Conservation (phyloP, 2,888 invertebrate species). For the Oscheius myriophilus region DNA sequence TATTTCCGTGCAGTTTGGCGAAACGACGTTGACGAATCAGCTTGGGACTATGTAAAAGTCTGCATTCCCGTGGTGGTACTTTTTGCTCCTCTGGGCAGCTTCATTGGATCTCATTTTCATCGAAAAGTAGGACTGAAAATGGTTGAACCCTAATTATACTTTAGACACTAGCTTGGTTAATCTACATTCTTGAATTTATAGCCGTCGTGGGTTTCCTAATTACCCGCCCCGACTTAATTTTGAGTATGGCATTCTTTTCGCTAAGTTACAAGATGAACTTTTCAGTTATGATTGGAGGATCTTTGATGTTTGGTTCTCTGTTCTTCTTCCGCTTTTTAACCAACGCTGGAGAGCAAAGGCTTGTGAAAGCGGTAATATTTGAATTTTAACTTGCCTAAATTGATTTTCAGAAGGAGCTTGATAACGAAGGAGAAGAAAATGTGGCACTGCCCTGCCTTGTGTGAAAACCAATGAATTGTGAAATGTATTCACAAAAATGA, state of each 20-base stretch:
- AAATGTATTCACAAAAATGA: too few species aligned
- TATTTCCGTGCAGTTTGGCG: constrained; percentile 19
- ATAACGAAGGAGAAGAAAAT: not conserved
- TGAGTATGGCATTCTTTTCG: not conserved
- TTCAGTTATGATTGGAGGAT: constrained; percentile 17
- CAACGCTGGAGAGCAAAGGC: constrained; percentile 1
- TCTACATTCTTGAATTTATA: constrained; percentile 14
- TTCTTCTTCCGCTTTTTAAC: constrained; percentile 23
- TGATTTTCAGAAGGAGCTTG: not conserved
- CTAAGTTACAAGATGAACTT: not conserved
- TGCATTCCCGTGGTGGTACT: constrained; percentile 19
- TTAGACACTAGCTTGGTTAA: constrained; percentile 17
- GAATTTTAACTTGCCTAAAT: not conserved
- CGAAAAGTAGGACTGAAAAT: constrained; percentile 2
- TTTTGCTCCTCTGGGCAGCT: constrained; percentile 24
- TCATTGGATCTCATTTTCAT: constrained; percentile 25
- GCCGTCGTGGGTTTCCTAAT: constrained; percentile 24
- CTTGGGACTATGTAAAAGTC: constrained; percentile 25
- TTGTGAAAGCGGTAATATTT: not conserved
- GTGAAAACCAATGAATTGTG: too few species aligned
- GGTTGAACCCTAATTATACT: not conserved
- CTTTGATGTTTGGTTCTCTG: constrained; percentile 7
- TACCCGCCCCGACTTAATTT: constrained; percentile 2
- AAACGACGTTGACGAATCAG: not conserved
- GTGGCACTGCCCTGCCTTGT: too few species aligned